Evolutionary conservation across 2,888 invertebrate genomes (phyloP).

Genomic region (Trachelus iudaicus): DNA sequence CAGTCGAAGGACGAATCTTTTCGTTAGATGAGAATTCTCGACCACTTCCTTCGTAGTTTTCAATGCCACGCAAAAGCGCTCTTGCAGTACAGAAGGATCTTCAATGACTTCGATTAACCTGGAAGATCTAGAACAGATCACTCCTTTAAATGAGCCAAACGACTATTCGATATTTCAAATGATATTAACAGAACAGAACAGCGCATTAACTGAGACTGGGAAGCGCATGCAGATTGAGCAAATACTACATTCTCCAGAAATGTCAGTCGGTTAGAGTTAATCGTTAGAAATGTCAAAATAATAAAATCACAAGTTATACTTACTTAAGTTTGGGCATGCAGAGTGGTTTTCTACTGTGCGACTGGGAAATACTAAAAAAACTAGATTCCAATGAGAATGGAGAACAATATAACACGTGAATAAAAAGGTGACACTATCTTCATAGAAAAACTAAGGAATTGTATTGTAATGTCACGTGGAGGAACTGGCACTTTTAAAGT

Average conservation of each 20-base stretch:
- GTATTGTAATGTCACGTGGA: background rate
- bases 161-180: background rate
- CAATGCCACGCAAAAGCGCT: background rate
- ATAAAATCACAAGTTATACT: background rate
- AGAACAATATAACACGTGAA: background rate
- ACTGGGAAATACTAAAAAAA: background rate
- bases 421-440: background rate
- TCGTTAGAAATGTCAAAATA: background rate
- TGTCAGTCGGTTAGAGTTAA: background rate
- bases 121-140: slow-evolving; percentile 39
- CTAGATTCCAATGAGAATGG: background rate
- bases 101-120: slow-evolving; percentile 30
- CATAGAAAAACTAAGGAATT: background rate
- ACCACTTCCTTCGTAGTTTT: background rate
- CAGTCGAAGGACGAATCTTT: slow-evolving; percentile 28
- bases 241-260: background rate
- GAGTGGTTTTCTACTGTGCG: background rate
- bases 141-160: background rate
- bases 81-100: slow-evolving; percentile 1
- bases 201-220: background rate
- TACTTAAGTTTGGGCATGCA: background rate
- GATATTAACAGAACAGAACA: background rate
- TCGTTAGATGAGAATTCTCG: background rate
- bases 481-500: background rate
- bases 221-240: background rate